Evolutionary conservation across 2,888 invertebrate genomes (phyloP).

Genomic region (Willowsia nigromaculata): DNA sequence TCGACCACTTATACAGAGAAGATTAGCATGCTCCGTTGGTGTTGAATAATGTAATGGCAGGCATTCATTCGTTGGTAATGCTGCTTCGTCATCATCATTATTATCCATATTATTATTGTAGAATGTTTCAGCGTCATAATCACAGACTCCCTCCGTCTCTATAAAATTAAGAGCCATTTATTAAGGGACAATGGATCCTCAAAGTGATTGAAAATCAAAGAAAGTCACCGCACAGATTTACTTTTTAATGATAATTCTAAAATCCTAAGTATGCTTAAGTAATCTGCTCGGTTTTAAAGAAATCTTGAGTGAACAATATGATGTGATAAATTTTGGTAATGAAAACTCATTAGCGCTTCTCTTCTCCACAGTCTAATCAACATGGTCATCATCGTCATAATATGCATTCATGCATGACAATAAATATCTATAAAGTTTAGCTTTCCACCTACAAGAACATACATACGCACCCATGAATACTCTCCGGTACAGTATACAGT

Average conservation of each 20-base stretch:
- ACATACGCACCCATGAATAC: neutral
- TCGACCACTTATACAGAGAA: conserved; percentile 19
- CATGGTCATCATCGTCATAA: neutral
- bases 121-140: conserved; percentile 49
- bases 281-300: conserved; percentile 25
- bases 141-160: conserved; percentile 54
- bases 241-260: conserved; percentile 25
- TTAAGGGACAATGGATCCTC: conserved; percentile 60
- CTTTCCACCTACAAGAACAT: neutral
- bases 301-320: conserved; percentile 42
- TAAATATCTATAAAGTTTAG: neutral
- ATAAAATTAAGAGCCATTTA: conserved; percentile 68
- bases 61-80: conserved; percentile 23
- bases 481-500: no score
- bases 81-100: conserved; percentile 56
- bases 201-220: conserved; percentile 62
- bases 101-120: conserved; percentile 56
- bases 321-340: conserved; percentile 50
- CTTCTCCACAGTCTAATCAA: conserved; percentile 1
- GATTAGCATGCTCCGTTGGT: conserved; percentile 49
- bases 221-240: conserved; percentile 48
- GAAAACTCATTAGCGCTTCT: conserved; percentile 60
- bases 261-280: conserved; percentile 17
- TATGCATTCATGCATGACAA: neutral
- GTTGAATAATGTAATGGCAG: conserved; percentile 54